Conservation (phyloP, 2,113 vertebrate genomes). For the Arizona elegans region DNA sequence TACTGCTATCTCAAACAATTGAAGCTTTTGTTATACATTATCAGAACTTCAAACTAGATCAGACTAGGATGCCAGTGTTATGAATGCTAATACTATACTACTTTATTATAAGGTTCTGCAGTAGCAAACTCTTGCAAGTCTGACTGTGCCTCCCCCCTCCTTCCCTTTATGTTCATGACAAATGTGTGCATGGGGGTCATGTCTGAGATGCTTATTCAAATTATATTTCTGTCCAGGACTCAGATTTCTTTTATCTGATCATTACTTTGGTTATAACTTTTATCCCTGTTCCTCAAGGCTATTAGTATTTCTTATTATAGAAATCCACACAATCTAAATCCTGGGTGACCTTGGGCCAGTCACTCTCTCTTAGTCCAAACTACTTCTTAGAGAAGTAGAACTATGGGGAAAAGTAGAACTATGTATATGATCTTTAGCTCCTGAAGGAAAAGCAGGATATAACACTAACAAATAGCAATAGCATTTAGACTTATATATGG, state of each 20-base stretch:
- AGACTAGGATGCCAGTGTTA: not conserved
- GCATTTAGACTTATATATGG: not conserved
- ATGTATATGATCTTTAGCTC: not conserved
- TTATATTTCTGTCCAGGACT: not conserved
- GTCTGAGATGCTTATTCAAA: not conserved
- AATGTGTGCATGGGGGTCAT: not conserved
- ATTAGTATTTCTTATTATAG: not conserved
- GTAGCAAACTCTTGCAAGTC: not conserved
- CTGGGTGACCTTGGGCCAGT: not conserved
- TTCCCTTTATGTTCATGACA: not conserved
- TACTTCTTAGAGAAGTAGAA: not conserved
- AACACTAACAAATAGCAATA: not conserved
- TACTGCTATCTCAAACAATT: not conserved
- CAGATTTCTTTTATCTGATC: not conserved
- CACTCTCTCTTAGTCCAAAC: not conserved
- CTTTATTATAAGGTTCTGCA: not conserved
- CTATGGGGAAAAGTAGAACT: not conserved
- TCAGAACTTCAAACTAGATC: not conserved
- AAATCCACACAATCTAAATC: not conserved
- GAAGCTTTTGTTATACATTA: not conserved
- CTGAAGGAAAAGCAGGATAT: not conserved
- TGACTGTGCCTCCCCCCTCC: not conserved
- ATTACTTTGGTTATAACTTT: not conserved
- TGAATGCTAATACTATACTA: not conserved
- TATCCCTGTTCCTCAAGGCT: not conserved